phyloP scores from a whole-genome alignment of 2,113 vertebrate genomes.

The Cairina moschata region DNA sequence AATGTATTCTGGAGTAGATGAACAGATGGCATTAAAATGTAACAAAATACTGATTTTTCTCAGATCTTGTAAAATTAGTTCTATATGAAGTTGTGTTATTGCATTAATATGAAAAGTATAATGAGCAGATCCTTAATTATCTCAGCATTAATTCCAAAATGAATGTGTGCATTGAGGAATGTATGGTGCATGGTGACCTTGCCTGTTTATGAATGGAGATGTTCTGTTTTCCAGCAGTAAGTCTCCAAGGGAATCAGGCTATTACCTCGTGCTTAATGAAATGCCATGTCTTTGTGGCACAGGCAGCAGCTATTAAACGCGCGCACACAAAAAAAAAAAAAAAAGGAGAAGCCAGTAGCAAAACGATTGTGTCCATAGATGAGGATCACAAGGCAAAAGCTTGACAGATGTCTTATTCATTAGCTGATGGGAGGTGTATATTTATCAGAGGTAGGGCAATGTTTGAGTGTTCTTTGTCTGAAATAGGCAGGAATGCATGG shows the following conservation, averaged over 20 bases:
- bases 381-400: background rate
- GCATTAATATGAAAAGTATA: background rate
- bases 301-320: background rate
- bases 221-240: conserved; percentile 9
- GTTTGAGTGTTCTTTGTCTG: background rate
- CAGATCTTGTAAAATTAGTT: background rate
- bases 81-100: background rate
- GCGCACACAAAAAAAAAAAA: no score
- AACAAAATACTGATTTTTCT: background rate
- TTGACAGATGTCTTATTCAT: background rate
- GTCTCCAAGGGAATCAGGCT: conserved; percentile 12
- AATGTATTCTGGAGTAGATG: background rate
- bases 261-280: conserved; percentile 37
- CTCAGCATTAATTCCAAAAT: background rate
- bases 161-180: background rate
- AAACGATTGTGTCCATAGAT: background rate
- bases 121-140: conserved; percentile 21
- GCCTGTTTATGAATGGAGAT: background rate
- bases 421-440: background rate
- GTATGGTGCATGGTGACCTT: background rate
- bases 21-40: background rate
- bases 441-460: background rate
- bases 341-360: no score
- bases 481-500: background rate
- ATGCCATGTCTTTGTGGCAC: background rate